A percentile compares a stretch with the other conserved stretches of the same genome.
These are phyloP conservation scores for Crocuta crocuta DNA, from an alignment of 2,113 vertebrate genomes.

Conservation along the genomic window DNA sequence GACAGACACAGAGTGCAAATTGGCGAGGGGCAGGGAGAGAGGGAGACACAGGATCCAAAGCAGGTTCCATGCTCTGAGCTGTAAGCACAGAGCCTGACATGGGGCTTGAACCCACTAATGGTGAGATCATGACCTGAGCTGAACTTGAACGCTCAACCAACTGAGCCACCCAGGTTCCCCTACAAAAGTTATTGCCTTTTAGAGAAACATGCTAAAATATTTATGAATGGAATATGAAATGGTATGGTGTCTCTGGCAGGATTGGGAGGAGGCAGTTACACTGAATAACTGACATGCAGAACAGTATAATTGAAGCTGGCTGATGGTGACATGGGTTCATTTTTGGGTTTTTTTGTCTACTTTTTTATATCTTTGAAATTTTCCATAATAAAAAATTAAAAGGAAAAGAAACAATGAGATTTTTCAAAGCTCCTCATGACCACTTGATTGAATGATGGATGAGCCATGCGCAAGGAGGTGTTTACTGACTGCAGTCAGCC, in stretches of 20 bases:
- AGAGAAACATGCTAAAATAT: conserved; percentile 14
- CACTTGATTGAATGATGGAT: neutral
- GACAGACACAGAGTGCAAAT: too few species aligned
- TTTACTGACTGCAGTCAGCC: neutral
- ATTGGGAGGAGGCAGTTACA: neutral
- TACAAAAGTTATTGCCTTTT: neutral
- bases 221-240: neutral
- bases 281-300: neutral
- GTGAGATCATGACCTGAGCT: too few species aligned
- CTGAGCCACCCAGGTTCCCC: too few species aligned
- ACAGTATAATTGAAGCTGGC: neutral
- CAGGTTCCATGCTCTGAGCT: too few species aligned
- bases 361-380: conserved; percentile 5
- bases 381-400: neutral
- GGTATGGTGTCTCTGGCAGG: neutral
- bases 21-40: too few species aligned
- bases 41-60: too few species aligned
- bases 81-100: too few species aligned
- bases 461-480: neutral
- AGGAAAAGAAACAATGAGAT: neutral
- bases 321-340: neutral
- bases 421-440: neutral
- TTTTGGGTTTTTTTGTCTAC: neutral
- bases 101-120: too few species aligned
- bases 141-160: too few species aligned